A percentile compares a stretch with the other conserved stretches of the same genome.
Conservation (phyloP, 2,888 invertebrate genomes). For the Erpobdella octoculata region DNA sequence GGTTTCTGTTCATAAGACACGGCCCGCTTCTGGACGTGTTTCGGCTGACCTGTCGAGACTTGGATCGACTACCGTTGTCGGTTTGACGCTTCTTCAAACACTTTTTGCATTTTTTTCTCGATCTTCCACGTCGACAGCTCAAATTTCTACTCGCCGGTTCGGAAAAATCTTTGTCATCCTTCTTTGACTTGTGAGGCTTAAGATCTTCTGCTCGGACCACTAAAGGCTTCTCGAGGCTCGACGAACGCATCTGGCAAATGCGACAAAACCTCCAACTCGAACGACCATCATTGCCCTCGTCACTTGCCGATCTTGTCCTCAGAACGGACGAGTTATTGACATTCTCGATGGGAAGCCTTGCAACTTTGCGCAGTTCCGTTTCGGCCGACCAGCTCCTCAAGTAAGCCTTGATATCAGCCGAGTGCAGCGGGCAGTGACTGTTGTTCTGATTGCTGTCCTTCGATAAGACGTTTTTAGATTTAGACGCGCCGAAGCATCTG, state of each 20-base stretch:
- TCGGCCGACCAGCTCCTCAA: neutral
- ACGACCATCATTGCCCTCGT: too few relatives aligned
- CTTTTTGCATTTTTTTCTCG: neutral
- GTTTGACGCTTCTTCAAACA: neutral
- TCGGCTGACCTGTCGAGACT: too few relatives aligned
- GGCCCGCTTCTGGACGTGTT: too few relatives aligned
- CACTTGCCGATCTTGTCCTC: neutral
- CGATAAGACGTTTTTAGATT: neutral
- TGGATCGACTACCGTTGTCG: too few relatives aligned
- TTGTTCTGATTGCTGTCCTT: neutral
- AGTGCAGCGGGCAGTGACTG: neutral
- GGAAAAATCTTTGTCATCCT: neutral
- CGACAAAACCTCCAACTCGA: too few relatives aligned
- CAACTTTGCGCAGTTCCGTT: neutral
- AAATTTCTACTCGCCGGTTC: neutral
- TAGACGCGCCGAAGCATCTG: neutral
- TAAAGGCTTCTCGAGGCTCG: too few relatives aligned
- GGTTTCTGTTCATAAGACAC: conserved; percentile 3
- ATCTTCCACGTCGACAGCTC: neutral
- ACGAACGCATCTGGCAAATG: too few relatives aligned
- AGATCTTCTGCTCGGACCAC: neutral
- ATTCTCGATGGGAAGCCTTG: too few relatives aligned
- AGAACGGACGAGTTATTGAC: neutral
- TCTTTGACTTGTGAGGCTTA: neutral
- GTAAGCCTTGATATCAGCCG: too few relatives aligned